Evolutionary conservation across 2,888 invertebrate species (phyloP).

Genomic region (Cantharis lateralis): DNA sequence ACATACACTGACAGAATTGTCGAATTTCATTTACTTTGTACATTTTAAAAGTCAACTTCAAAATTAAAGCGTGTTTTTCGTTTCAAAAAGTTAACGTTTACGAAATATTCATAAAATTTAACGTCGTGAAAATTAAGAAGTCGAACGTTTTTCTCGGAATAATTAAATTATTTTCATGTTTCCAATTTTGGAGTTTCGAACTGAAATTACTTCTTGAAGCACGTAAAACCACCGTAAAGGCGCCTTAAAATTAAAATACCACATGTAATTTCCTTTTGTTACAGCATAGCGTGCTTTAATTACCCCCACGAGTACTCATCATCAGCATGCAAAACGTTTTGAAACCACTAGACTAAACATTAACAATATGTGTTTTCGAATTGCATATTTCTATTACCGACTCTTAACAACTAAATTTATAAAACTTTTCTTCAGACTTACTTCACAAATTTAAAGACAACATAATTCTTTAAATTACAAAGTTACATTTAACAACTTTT

Average conservation of each 20-base stretch:
- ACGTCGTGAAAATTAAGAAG: neutral
- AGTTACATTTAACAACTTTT: neutral
- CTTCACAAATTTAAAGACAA: neutral
- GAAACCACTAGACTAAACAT: neutral
- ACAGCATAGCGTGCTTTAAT: constrained; percentile 30
- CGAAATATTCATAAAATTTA: neutral
- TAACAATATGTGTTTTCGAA: neutral
- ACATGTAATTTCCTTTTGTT: constrained; percentile 34
- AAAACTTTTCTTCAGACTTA: neutral
- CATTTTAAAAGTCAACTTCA: neutral
- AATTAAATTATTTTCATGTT: constrained; percentile 26
- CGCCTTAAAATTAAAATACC: constrained; percentile 34
- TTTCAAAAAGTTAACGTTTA: neutral
- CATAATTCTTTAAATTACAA: neutral
- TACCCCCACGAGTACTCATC: constrained; percentile 26
- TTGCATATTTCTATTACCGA: neutral
- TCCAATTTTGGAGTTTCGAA: constrained; percentile 27
- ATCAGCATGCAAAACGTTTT: constrained; percentile 27
- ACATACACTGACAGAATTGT: neutral
- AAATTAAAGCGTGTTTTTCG: neutral
- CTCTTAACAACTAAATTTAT: neutral
- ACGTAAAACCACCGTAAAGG: constrained; percentile 29
- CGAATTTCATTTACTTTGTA: constrained; percentile 4
- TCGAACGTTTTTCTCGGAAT: neutral
- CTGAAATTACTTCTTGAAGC: constrained; percentile 29